These are phyloP conservation scores for Anadara kagoshimensis DNA, from an alignment of 1,140 invertebrate species.

Conservation along the genomic window DNA sequence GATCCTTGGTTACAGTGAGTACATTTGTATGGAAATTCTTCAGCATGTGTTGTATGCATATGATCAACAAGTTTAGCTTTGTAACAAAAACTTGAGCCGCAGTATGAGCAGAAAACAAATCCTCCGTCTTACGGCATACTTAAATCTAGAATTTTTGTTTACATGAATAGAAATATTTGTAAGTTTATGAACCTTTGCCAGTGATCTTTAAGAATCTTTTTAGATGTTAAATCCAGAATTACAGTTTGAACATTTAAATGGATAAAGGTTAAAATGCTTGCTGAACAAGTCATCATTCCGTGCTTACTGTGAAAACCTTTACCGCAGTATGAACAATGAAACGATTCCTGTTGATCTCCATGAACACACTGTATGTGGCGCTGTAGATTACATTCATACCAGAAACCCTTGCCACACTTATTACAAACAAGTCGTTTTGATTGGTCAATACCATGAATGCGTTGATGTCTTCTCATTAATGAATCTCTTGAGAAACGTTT, in stretches of 20 bases:
- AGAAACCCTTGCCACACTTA: slow-evolving; percentile 51
- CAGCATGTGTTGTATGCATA: slow-evolving; percentile 56
- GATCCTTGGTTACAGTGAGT: slow-evolving; percentile 60
- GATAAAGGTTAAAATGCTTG: slow-evolving; percentile 57
- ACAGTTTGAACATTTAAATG: slow-evolving; percentile 54
- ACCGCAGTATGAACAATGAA: slow-evolving; percentile 65
- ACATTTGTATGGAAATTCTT: slow-evolving; percentile 57
- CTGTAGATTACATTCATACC: slow-evolving; percentile 53
- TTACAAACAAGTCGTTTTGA: slow-evolving; percentile 49
- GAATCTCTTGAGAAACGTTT: slow-evolving; percentile 56
- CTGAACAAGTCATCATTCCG: slow-evolving; percentile 56
- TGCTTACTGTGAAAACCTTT: slow-evolving; percentile 57
- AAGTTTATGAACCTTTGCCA: slow-evolving; percentile 46
- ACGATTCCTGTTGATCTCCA: slow-evolving; percentile 45
- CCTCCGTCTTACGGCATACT: slow-evolving; percentile 51
- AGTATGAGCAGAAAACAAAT: slow-evolving; percentile 56
- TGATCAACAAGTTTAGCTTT: slow-evolving; percentile 61
- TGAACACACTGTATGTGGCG: slow-evolving; percentile 53
- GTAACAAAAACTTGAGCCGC: slow-evolving; percentile 54
- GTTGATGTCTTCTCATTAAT: slow-evolving; percentile 53
- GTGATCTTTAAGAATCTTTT: slow-evolving; percentile 47
- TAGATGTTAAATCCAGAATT: slow-evolving; percentile 43
- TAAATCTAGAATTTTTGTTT: slow-evolving; percentile 30
- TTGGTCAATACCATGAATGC: slow-evolving; percentile 49
- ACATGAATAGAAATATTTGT: slow-evolving; percentile 26